phyloP scores from a whole-genome alignment of 2,797 vertebrate genomes.

The Oreonectes daqikongensis region DNA sequence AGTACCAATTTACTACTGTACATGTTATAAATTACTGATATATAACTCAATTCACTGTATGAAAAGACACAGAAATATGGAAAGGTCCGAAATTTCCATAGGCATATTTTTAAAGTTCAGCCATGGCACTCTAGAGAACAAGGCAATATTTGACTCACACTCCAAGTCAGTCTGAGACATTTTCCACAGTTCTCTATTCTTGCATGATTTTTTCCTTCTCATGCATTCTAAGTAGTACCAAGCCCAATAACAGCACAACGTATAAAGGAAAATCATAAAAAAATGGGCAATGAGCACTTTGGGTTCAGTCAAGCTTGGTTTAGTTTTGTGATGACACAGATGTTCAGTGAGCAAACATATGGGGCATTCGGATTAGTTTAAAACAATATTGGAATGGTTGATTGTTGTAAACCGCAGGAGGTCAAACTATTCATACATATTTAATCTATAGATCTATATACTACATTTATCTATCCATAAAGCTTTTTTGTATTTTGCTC shows the following conservation, averaged over 20 bases:
- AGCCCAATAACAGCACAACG: constrained; percentile 23
- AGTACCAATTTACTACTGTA: not conserved
- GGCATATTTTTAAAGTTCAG: constrained; percentile 10
- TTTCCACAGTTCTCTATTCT: constrained; percentile 26
- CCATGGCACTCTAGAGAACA: constrained; percentile 24
- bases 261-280: constrained; percentile 9
- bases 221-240: not conserved
- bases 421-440: not conserved
- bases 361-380: not conserved
- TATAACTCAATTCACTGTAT: constrained; percentile 2
- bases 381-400: not conserved
- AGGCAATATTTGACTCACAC: constrained; percentile 17
- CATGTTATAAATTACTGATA: constrained; percentile 1
- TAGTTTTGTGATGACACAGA: constrained; percentile 41
- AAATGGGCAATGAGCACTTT: constrained; percentile 46
- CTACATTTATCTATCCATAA: not conserved
- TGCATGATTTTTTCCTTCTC: not conserved
- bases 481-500: too few species aligned
- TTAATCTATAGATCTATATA: not conserved
- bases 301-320: constrained; percentile 63
- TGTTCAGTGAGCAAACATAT: not conserved
- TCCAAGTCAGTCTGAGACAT: constrained; percentile 7
- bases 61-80: not conserved
- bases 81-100: constrained; percentile 12
- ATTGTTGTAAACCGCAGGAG: not conserved